Evolutionary conservation across 2,888 invertebrate genomes (phyloP).

Genomic region (Hylaea fasciaria): DNA sequence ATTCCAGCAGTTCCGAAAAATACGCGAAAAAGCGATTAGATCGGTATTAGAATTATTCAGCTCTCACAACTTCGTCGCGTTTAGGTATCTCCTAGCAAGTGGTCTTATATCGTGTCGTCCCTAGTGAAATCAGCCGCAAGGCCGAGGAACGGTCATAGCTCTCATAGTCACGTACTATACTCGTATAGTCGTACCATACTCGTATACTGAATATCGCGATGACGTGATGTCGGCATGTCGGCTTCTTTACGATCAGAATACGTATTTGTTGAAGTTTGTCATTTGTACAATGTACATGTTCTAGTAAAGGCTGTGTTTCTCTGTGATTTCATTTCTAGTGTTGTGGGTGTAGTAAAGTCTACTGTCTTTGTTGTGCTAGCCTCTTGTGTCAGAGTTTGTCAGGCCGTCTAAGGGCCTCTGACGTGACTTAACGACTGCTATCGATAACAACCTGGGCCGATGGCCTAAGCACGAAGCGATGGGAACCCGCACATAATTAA

Average conservation of each 20-base stretch:
- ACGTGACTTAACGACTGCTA: too few relatives aligned
- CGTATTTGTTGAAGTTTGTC: neutral
- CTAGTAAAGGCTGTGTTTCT: too few relatives aligned
- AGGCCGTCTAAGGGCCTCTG: too few relatives aligned
- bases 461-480: too few relatives aligned
- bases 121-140: constrained; percentile 33
- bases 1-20: too few relatives aligned
- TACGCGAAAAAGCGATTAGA: neutral
- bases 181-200: neutral
- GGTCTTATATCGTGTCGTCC: constrained; percentile 9
- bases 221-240: constrained; percentile 12
- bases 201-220: constrained; percentile 10
- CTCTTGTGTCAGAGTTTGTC: too few relatives aligned
- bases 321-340: too few relatives aligned
- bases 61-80: constrained; percentile 6
- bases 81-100: constrained; percentile 6
- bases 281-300: too few relatives aligned
- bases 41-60: neutral
- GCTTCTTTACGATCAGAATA: constrained; percentile 4
- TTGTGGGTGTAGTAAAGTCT: too few relatives aligned
- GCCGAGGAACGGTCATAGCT: constrained; percentile 24
- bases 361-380: too few relatives aligned
- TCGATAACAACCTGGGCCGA: too few relatives aligned
- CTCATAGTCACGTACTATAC: constrained; percentile 30
- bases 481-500: too few relatives aligned